Evolutionary conservation across 2,888 invertebrate genomes (phyloP), one percentile per base, ranked within the genome.

Genomic region (Hemaris fuciformis): DNA sequence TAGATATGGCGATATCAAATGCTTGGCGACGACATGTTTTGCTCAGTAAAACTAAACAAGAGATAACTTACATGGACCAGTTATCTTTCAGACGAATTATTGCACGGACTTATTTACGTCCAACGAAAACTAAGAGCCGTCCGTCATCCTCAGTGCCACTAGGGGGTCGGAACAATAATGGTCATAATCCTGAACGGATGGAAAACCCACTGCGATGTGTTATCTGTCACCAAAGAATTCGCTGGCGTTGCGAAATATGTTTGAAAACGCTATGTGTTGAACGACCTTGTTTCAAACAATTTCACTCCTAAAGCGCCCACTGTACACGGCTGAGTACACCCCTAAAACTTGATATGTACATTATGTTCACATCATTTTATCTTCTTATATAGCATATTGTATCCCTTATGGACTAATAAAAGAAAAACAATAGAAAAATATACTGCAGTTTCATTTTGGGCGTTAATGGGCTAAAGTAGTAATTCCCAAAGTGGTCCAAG

Each of bases 1-100:
- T 71, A 60, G 69, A 72, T 64, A 64, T 69, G 64, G 65, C 71
- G 58, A 58, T 72, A 57, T 64, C 69, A 57, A 73, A 72, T 67
- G 67, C 70, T 62, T 74, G 71, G 71, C 67, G 67, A 38, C 64
- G 72, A 58, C 67, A 69, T 65, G 60, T 69, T 56, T 48, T 63
- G 66, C 61, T 63, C 59, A 63, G 61, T 53, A 62, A 65, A 62
- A 65, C 66, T 63, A 53, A 60, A 25, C 23, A 46, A n/a, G 42
- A 42, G 41, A 58, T 42, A 42, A 58, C 42, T 42, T 58, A 58
- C 60, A 65, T 69, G 63, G 67, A 68, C 59, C 66, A 67, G 62
- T 57, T 69, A 57, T 22, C 59, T 38, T 67, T 68, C 60, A 56
- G 66, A 61, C 66, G 70, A 59, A 61, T 41, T 57, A 66, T 67